These are phyloP conservation scores for Gallinago paraguaiae DNA, from an alignment of 2,113 vertebrate genomes.

Conservation along the genomic window DNA sequence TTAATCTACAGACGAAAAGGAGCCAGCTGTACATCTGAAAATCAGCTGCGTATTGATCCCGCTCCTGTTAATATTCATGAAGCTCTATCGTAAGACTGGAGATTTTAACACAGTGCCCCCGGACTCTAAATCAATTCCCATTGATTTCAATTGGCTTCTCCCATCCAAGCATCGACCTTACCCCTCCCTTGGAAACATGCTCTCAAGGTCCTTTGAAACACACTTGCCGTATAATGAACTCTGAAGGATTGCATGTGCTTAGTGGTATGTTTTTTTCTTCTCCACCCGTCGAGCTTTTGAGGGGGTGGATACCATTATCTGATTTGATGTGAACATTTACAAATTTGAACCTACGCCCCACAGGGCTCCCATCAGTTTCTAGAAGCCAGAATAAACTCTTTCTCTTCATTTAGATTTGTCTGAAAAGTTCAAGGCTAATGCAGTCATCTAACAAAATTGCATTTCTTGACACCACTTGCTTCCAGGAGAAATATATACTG, in stretches of 20 bases:
- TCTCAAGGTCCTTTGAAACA: constrained; percentile 76
- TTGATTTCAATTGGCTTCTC: constrained; percentile 80
- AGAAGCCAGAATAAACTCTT: constrained; percentile 24
- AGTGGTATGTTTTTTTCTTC: constrained; percentile 6
- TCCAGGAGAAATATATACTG: background rate
- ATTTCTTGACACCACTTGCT: background rate
- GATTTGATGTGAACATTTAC: constrained; percentile 32
- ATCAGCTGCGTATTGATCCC: constrained; percentile 81
- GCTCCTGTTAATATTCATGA: constrained; percentile 82
- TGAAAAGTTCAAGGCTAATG: constrained; percentile 42
- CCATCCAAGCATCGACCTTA: constrained; percentile 65
- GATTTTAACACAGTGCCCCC: constrained; percentile 81
- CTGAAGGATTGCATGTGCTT: constrained; percentile 48
- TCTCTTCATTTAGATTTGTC: background rate
- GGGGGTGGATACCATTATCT: background rate
- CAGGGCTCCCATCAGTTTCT: constrained; percentile 7
- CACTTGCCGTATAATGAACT: constrained; percentile 56
- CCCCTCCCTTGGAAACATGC: constrained; percentile 67
- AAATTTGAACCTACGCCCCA: constrained; percentile 14
- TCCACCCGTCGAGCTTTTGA: constrained; percentile 15
- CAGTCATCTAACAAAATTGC: background rate
- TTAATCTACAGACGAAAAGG: constrained; percentile 75
- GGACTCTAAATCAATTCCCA: constrained; percentile 81
- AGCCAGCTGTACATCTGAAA: constrained; percentile 79
- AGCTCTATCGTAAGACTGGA: constrained; percentile 73